Evolutionary conservation across 2,888 invertebrate genomes (phyloP).

Genomic region (Orthonevra nobilis): DNA sequence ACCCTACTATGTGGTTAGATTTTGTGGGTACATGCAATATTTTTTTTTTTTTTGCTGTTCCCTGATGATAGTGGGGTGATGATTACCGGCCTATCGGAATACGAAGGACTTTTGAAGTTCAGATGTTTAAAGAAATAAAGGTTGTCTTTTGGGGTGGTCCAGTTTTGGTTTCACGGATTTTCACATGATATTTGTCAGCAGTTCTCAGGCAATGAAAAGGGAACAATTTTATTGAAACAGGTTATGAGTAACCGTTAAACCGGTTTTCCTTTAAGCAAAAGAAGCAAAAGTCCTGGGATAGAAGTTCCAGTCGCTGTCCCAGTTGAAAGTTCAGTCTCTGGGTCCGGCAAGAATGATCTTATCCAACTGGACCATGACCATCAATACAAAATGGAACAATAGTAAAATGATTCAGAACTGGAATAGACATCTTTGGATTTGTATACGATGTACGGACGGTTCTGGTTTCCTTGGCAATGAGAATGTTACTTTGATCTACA

Average conservation of each 20-base stretch:
- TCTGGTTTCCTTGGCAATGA: neutral
- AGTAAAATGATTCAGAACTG: slow-evolving; percentile 11
- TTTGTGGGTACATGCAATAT: slow-evolving; percentile 25
- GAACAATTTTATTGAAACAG: slow-evolving; percentile 4
- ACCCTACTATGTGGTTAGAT: slow-evolving; percentile 15
- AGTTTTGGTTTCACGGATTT: slow-evolving; percentile 56
- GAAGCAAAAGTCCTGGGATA: neutral
- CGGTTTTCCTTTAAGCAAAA: slow-evolving; percentile 1
- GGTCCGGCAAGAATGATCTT: no score
- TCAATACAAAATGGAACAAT: slow-evolving; percentile 36
- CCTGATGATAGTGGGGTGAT: slow-evolving; percentile 12
- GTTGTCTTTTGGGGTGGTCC: slow-evolving; percentile 47
- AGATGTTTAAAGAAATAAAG: slow-evolving; percentile 15
- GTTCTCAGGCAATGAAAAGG: slow-evolving; percentile 23
- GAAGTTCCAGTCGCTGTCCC: neutral
- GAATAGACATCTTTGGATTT: slow-evolving; percentile 5
- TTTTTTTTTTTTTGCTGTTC: slow-evolving; percentile 4
- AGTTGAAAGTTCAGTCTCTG: slow-evolving; percentile 1
- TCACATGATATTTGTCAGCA: slow-evolving; percentile 11
- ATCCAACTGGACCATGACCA: slow-evolving; percentile 24
- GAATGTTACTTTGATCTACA: slow-evolving; percentile 3
- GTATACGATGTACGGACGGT: neutral
- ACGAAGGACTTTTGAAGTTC: neutral
- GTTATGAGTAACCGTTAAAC: slow-evolving; percentile 27
- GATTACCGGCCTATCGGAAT: neutral